These are phyloP conservation scores for Pteromalus puparum DNA, from an alignment of 1,140 invertebrate species.

Conservation along the genomic window DNA sequence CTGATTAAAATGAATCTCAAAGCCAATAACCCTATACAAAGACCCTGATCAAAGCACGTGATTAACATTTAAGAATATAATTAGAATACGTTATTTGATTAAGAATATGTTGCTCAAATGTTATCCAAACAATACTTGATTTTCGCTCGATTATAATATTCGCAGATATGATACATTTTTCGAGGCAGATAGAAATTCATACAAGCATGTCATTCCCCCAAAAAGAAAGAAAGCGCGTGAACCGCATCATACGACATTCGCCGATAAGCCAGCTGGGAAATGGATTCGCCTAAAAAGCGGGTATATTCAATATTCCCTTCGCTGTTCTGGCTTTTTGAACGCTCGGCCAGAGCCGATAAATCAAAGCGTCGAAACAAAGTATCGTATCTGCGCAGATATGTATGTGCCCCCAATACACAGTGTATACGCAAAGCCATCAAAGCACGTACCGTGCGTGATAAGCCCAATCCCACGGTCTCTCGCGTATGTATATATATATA, in stretches of 20 bases:
- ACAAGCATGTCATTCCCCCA: no score
- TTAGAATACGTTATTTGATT: no score
- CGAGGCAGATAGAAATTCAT: no score
- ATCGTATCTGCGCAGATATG: background rate
- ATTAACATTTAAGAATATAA: no score
- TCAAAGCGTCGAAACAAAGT: constrained; percentile 8
- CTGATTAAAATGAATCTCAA: no score
- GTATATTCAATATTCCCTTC: constrained; percentile 8
- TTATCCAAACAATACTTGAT: no score
- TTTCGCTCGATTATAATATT: no score
- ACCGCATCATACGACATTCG: background rate
- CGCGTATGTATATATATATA: background rate
- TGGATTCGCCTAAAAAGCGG: background rate
- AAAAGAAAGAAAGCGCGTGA: background rate
- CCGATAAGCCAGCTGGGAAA: background rate
- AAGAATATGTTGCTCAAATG: no score
- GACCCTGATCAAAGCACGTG: no score
- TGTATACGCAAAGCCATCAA: background rate
- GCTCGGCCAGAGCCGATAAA: background rate
- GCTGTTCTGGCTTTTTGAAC: background rate
- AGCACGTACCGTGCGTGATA: background rate
- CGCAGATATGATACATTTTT: no score
- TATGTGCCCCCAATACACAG: no score
- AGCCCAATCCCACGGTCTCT: background rate
- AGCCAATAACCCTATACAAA: no score